These are phyloP conservation scores for Pemphigus obesinymphae DNA, from an alignment of 1,140 invertebrate genomes.

Conservation along the genomic window DNA sequence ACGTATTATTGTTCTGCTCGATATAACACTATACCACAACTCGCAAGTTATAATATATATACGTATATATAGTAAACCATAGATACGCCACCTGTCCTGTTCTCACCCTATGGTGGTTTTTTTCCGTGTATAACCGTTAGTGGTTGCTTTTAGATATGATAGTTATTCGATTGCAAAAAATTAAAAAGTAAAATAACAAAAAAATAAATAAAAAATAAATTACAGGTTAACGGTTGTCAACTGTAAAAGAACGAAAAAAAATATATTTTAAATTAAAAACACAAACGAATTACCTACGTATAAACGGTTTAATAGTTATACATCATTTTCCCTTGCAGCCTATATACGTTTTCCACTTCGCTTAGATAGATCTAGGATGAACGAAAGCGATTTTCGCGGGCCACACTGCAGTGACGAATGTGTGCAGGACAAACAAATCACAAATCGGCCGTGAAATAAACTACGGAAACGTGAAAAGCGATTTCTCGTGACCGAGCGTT, in stretches of 20 bases:
- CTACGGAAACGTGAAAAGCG: conserved; percentile 1
- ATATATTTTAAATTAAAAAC: conserved; percentile 21
- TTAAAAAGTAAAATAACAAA: background rate
- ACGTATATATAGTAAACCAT: too few species aligned
- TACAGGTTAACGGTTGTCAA: background rate
- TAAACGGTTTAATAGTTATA: background rate
- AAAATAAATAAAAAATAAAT: background rate
- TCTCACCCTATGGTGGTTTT: background rate
- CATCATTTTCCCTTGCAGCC: background rate
- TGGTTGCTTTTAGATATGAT: background rate
- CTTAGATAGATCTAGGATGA: too few species aligned
- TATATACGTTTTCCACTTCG: background rate
- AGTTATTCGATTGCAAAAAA: background rate
- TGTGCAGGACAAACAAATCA: background rate
- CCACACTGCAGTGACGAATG: background rate
- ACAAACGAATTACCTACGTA: background rate
- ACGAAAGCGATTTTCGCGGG: background rate
- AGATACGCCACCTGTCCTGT: conserved; percentile 13
- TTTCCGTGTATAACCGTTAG: background rate
- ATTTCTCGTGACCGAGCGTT: conserved; percentile 14
- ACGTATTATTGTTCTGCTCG: background rate
- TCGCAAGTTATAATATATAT: too few species aligned
- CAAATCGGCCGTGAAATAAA: conserved; percentile 25
- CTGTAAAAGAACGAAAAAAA: background rate
- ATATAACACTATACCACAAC: background rate